These are phyloP conservation scores for Vulpes ferrilata DNA, from an alignment of 2,113 vertebrate species.

Conservation along the genomic window DNA sequence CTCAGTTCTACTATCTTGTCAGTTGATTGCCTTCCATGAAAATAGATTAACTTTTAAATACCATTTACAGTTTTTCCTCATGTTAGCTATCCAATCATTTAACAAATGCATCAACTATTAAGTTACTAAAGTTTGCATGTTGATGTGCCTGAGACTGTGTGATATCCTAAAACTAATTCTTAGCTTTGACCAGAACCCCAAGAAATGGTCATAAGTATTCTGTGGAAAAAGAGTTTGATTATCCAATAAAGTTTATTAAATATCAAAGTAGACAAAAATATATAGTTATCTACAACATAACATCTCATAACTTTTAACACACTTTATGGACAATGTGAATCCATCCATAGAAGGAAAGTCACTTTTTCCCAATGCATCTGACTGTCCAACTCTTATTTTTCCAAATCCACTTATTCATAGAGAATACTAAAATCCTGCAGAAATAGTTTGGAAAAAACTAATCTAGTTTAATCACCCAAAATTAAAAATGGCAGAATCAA, in stretches of 20 bases:
- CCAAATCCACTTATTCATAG: not conserved
- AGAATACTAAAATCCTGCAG: not conserved
- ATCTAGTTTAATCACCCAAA: slow-evolving; percentile 34
- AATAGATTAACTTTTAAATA: not conserved
- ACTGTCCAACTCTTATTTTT: not conserved
- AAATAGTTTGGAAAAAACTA: not conserved
- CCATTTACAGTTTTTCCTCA: not conserved
- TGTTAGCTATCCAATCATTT: not conserved
- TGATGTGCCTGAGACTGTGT: not conserved
- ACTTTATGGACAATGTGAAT: not conserved
- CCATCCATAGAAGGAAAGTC: not conserved
- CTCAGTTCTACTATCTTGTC: not conserved
- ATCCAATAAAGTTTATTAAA: slow-evolving; percentile 20
- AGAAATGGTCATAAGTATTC: not conserved
- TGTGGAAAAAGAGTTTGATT: not conserved
- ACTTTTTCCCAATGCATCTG: not conserved
- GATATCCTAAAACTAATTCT: not conserved
- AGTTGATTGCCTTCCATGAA: not conserved
- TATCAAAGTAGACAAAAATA: not conserved
- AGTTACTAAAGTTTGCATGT: slow-evolving; percentile 16
- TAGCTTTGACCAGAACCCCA: not conserved
- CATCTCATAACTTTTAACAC: not conserved
- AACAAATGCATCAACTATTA: not conserved
- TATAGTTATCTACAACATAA: not conserved
- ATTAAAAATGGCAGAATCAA: slow-evolving; percentile 26